These are phyloP conservation scores for Allygus modestus DNA, from an alignment of 2,888 invertebrate genomes.

Conservation along the genomic window DNA sequence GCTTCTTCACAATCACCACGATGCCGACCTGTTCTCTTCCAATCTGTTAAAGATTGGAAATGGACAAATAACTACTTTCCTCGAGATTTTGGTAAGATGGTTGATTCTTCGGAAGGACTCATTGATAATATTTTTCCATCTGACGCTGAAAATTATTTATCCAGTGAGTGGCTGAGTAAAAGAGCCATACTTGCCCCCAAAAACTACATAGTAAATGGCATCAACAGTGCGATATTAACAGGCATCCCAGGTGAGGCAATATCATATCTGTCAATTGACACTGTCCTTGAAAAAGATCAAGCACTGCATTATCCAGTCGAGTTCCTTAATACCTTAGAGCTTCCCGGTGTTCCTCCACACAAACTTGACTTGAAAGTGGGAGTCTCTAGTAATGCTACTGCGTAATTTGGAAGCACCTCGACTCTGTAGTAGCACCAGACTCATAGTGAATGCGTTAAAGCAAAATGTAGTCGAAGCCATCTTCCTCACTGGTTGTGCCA, in stretches of 20 bases:
- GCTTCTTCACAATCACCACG: background rate
- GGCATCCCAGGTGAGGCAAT: background rate
- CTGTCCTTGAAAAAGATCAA: background rate
- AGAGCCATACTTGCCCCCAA: background rate
- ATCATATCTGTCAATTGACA: background rate
- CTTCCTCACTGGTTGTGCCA: background rate
- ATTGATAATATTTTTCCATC: background rate
- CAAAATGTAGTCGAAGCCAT: background rate
- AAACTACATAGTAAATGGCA: background rate
- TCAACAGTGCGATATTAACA: background rate
- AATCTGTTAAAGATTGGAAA: background rate
- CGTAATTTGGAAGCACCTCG: background rate
- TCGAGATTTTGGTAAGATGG: background rate
- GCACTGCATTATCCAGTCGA: background rate
- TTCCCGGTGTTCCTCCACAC: background rate
- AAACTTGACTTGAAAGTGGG: background rate
- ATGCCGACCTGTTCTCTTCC: background rate
- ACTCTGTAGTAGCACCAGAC: background rate
- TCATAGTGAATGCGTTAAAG: background rate
- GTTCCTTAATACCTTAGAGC: background rate
- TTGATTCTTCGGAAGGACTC: background rate
- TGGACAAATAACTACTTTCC: too few species aligned
- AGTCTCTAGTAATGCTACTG: background rate
- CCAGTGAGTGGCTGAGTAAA: background rate
- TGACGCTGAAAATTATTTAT: background rate